Evolutionary conservation across 2,113 vertebrate species (phyloP), one percentile per base, ranked within the genome.

Genomic region (Amphiprion percula): DNA sequence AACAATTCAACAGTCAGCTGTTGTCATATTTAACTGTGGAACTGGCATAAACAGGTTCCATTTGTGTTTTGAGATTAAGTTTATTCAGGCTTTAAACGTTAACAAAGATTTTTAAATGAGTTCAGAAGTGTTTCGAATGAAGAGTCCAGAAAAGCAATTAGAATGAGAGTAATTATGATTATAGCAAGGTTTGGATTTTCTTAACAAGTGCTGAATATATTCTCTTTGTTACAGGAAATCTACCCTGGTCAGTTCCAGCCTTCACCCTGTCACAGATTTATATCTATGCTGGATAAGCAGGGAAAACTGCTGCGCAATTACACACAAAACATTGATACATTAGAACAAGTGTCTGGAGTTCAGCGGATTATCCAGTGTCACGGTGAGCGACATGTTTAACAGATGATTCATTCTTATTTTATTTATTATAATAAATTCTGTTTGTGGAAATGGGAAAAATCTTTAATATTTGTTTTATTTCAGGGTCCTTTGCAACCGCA

Each of bases 401-500:
- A 12, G 17, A 47, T 23, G 0, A 10, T 3, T 21, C 8, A 19
- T 55, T 2, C 1, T 68, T 54, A 0, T 33, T 30, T 33, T 26
- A 44, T 24, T 4, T 19, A 14, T 21, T 16, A 21, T 4, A 3
- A 33, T 7, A 2, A 37, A 2, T 33, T 50, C 3, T 41, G 17
- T 56, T 2, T 1, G 6, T 17, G 1, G 3, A 46, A 10, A 15
- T 59, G 2, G 0, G 47, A 33, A 41, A 10, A 4, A 2, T 46
- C 6, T 24, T 33, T 26, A 61, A 44, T 50, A 23, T 17, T 1
- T 52, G 12, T 62, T 62, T 75, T 21, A 33, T 94, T 91, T 87
- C 86, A 99, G 98, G 98, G 79, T 99, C 98, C 28, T 99, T 99
- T 96, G 98, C 98, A 73, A 97, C 97, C 86, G 98, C 98, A 37